Evolutionary conservation across 2,888 invertebrate genomes (phyloP), one percentile per base, ranked within the genome.

Genomic region (Disparrhopalites patrizii): DNA sequence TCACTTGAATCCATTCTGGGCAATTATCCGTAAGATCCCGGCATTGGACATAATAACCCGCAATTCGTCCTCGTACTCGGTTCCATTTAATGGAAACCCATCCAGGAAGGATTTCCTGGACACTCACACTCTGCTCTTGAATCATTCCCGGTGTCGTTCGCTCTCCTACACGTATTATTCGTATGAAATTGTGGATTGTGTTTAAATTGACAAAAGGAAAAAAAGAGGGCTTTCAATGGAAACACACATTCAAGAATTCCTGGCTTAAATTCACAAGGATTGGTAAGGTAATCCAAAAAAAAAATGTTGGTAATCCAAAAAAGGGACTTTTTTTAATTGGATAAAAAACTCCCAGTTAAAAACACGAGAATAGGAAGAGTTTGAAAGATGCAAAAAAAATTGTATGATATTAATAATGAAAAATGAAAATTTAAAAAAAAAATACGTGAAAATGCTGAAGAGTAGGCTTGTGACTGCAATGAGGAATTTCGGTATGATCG

Each of bases 71-170:
- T 36, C 65, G 50, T 8, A 65, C 50, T 23, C 52, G 30, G 7
- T 58, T 51, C 65, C 65, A 65, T 36, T 65, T 57, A 33, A 65
- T 40, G 25, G 58, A 58, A 7, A 65, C 65, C 65, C 65, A 65
- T n/a, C 64, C 64, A 31, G 64, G 64, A 30, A 64, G 51, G 27
- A 63, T 56, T 43, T 63, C 63, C 30, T 47, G 23, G 15, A 63
- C 31, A 28, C 13, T 18, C 13, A 63, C 63, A 43, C 43, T n/a
- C 13, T 65, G 47, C 40, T 58, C 65, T 8, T 36, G 57, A 27
- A 58, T 43, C 65, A 65, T 65, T 56, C 51, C 58, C 33, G 43
- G 50, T 33, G 36, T 47, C 25, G 50, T n/a, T 58, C 65, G 55
- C 52, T 65, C 65, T 33, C 65, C 50, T 61, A 33, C 10, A 52